Conservation (phyloP, 2,113 vertebrate species). For the Pelusios castaneus region DNA sequence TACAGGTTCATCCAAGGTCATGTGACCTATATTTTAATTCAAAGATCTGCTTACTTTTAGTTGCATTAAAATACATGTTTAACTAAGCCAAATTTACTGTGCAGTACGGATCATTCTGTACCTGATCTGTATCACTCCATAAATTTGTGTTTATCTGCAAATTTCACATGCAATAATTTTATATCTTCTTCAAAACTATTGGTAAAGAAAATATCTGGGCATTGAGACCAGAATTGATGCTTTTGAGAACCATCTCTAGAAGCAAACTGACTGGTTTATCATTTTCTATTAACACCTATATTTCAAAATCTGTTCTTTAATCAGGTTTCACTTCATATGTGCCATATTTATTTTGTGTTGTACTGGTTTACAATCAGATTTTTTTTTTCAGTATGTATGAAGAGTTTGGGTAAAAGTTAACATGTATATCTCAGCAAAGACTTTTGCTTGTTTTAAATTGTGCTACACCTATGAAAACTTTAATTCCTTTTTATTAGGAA, state of each 20-base stretch:
- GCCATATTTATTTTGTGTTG: not conserved
- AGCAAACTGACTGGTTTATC: not conserved
- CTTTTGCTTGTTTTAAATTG: not conserved
- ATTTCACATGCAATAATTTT: not conserved
- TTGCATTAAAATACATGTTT: not conserved
- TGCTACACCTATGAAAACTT: not conserved
- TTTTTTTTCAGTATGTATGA: not conserved
- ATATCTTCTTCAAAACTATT: not conserved
- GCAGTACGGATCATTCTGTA: not conserved
- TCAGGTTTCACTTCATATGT: not conserved
- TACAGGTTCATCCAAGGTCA: not conserved
- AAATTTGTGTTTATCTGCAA: not conserved
- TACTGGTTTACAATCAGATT: not conserved
- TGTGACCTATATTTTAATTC: not conserved
- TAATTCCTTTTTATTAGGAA: too few relatives aligned
- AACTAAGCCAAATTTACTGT: not conserved
- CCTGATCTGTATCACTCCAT: not conserved
- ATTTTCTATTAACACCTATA: not conserved
- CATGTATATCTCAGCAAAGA: not conserved
- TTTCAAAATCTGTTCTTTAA: too few relatives aligned
- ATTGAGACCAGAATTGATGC: not conserved
- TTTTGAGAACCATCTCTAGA: not conserved
- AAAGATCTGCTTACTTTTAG: not conserved
- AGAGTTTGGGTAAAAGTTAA: not conserved
- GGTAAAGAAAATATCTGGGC: not conserved